Evolutionary conservation across 2,113 vertebrate genomes (phyloP), one percentile per base, ranked within the genome.

Genomic region (Rhodinocichla rosea): DNA sequence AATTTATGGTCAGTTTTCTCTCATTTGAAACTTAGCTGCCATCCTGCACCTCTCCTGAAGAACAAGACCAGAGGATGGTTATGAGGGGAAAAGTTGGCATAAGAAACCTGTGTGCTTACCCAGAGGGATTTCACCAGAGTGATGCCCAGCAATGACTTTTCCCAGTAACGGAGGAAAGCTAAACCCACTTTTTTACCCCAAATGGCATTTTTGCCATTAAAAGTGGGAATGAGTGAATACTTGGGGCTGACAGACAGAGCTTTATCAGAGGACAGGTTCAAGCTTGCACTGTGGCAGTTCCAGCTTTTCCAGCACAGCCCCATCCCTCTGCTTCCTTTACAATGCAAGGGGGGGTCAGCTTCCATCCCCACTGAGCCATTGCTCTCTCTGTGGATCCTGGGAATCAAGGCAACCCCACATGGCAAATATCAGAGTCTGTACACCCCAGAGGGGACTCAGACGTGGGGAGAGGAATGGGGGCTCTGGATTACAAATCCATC

Each of bases 351-450:
- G 86, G 42, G 16, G 24, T 90, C 37, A 84, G 65, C 56, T 63
- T 88, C 89, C 75, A 57, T 44, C 76, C 88, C 79, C 27, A 4
- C 4, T 19, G 83, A 94, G 81, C 91, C 91, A 87, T 65, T 69
- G 89, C 67, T 32, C 50, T 92, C 83, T 81, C 81, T 63, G 78
- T 53, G 83, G 64, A 92, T 40, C 73, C 42, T 93, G 83, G 64
- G 70, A 94, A 81, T 37, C 81, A 75, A 76, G 82, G 65, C 78
- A 91, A 93, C 83, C 76, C 77, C 1, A 2, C 92, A 55, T 26
- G 39, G 82, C 13, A 24, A 82, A 15, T 88, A 96, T 71, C 91
- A 87, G 76, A 84, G 59, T 73, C 65, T 49, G 53, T 27, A 40
- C 42, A 7, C 3, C 50, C 57, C 87, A 40, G 55, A 30, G 60